A percentile compares a stretch with the other conserved stretches of the same genome.
These are phyloP conservation scores for Leucosticte australis DNA, from an alignment of 2,113 vertebrate species.

Conservation along the genomic window DNA sequence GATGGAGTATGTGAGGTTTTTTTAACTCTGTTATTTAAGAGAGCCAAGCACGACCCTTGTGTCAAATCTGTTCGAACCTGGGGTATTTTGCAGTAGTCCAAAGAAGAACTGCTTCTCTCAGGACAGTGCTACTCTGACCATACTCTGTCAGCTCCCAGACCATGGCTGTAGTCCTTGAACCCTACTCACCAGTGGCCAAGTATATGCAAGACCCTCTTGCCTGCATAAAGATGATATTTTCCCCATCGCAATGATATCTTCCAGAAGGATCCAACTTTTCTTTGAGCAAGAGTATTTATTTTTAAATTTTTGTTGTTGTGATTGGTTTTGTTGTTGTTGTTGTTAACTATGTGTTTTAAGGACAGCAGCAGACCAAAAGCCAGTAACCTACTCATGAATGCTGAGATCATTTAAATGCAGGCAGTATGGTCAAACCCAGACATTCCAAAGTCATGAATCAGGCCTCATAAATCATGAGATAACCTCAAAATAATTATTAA, in stretches of 20 bases:
- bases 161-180: not conserved
- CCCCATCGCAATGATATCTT: not conserved
- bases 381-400: rapidly evolving
- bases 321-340: not conserved
- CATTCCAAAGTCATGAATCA: not conserved
- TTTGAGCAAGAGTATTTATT: not conserved
- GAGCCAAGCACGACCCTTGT: not conserved
- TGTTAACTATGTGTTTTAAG: not conserved
- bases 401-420: not conserved
- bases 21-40: not conserved
- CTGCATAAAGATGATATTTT: not conserved
- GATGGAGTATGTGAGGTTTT: not conserved
- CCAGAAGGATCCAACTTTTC: not conserved
- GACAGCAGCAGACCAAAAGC: not conserved
- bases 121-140: not conserved
- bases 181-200: not conserved
- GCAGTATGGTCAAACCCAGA: not conserved
- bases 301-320: not conserved
- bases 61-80: not conserved
- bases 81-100: not conserved
- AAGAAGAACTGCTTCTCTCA: not conserved
- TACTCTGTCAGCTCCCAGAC: not conserved
- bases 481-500: not conserved
- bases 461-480: not conserved
- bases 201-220: not conserved